phyloP scores from a whole-genome alignment of 53 echinoderm and acorn worm species.

The Luidia sarsii region DNA sequence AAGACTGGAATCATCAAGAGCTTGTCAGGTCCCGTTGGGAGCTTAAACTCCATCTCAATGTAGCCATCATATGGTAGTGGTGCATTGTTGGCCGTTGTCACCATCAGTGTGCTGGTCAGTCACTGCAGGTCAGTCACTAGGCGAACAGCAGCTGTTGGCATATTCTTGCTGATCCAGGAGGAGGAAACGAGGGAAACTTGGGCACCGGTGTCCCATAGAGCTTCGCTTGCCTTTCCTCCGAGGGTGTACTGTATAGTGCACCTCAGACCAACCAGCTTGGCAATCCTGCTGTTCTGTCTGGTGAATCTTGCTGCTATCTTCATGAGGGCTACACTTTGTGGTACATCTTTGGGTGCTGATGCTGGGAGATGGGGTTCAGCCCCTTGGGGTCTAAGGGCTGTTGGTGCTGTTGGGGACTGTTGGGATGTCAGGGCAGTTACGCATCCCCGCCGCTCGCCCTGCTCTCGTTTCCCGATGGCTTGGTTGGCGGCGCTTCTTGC shows the following conservation, averaged over 20 bases:
- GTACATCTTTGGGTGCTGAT: too few species aligned
- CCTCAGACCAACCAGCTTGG: conserved; percentile 2
- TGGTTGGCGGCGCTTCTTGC: not conserved
- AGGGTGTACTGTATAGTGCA: not conserved
- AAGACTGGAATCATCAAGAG: conserved; percentile 35
- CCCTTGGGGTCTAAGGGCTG: too few species aligned
- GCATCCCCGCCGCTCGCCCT: conserved; percentile 8
- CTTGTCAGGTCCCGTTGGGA: not conserved
- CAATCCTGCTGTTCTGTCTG: too few species aligned
- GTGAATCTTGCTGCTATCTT: too few species aligned
- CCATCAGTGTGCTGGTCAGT: not conserved
- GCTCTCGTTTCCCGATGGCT: not conserved
- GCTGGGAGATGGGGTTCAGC: too few species aligned
- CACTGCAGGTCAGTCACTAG: not conserved
- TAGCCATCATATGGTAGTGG: conserved; percentile 4
- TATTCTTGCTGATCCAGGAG: not conserved
- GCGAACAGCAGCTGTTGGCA: not conserved
- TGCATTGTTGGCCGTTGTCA: conserved; percentile 12
- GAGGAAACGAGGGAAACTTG: conserved; percentile 21
- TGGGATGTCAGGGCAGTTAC: not conserved
- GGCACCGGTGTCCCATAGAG: conserved; percentile 36
- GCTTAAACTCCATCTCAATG: not conserved
- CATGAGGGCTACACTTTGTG: too few species aligned
- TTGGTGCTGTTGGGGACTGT: too few species aligned
- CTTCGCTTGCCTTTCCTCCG: not conserved